Base-by-base conservation (phyloP, 2,113 vertebrate genomes). In the Gadus macrocephalus region DNA sequence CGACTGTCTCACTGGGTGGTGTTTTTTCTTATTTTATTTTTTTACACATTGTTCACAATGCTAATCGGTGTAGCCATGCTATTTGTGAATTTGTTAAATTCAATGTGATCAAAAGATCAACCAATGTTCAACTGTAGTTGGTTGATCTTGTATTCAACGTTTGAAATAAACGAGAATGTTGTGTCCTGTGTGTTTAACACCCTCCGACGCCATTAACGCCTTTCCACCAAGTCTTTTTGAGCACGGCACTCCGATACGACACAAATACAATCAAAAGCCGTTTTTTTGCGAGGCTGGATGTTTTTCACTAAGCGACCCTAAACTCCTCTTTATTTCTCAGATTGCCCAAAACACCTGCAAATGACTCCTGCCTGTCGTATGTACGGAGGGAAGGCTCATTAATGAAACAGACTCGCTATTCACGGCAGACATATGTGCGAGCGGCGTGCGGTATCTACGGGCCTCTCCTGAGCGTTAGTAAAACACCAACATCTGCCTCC, bases 401-500 rank as follows among this genome's bases (percentile, higher is more conserved):
- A 58, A 70, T 17, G 72, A 80, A 87, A 77, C 80, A 88, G 84
- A 85, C 82, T 14, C 81, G 81, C 78, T 70, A 78, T 88, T 86
- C 86, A 86, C 66, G 83, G 83, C 72, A 79, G 80, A 81, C 82
- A 90, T 87, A 86, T 87, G 79, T 87, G 84, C 77, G 15, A 70
- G 74, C 42, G 42, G 5, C 42, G 12, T 14, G 83, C 79, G 14
- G 81, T 83, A 79, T 88, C 86, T 81, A 79, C 53, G 42, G 42
- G 69, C 82, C 83, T 85, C 83, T 84, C 82, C 78, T 49, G 86
- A 71, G 78, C 86, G 85, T 90, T 79, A 84, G 84, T 87, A 87
- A 89, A 89, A 90, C 71, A 60, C 76, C 76, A 89, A 86, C 92
- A 93, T 92, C 89, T 88, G 85, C 83, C 89, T 89, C 83, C 78